Conservation (phyloP, 2,113 vertebrate species). For the Aptenodytes forsteri region DNA sequence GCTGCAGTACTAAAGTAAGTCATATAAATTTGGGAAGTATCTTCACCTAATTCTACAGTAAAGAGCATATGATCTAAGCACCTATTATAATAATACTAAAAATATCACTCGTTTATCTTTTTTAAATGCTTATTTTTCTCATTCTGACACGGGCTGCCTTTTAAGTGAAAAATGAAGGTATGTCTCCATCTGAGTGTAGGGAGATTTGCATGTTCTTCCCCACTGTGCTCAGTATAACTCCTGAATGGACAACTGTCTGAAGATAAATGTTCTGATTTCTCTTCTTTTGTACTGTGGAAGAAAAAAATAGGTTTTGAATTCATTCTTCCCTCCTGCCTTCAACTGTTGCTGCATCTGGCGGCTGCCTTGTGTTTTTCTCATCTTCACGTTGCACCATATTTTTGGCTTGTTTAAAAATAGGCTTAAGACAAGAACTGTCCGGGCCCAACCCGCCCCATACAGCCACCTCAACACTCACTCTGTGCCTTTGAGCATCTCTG, state of each 20-base stretch:
- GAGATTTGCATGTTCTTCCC: background rate
- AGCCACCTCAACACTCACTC: background rate
- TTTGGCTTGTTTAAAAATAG: constrained; percentile 9
- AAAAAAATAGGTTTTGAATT: background rate
- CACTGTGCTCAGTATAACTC: background rate
- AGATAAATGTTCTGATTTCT: background rate
- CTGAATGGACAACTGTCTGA: background rate
- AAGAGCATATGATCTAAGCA: background rate
- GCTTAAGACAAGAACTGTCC: background rate
- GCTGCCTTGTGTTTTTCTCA: background rate
- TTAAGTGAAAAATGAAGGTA: background rate
- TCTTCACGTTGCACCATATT: background rate
- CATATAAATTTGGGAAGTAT: background rate
- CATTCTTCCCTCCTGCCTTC: background rate
- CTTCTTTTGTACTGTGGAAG: background rate
- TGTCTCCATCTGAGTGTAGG: background rate
- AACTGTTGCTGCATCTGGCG: background rate
- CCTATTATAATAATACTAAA: background rate
- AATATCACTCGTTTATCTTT: background rate
- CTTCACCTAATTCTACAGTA: background rate
- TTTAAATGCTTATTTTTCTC: background rate
- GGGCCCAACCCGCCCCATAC: background rate
- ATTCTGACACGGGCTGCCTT: background rate
- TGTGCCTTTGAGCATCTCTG: background rate
- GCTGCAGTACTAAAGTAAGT: background rate